phyloP scores from a whole-genome alignment of 92 coral and sea anemone species.

The Pocillopora grandis region DNA sequence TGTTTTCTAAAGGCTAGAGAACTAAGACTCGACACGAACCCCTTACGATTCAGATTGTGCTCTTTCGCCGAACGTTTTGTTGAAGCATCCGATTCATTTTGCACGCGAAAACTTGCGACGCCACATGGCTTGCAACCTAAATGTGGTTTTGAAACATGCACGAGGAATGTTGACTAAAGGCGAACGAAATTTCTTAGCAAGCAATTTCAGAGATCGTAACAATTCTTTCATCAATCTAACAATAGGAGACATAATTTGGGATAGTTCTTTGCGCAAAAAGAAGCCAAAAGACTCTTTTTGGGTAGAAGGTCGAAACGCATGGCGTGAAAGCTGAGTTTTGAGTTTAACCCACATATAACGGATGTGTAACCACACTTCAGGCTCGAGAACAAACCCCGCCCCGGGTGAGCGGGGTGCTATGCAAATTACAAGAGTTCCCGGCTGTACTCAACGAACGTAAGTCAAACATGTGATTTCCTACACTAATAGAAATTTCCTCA shows the following conservation, averaged over 20 bases:
- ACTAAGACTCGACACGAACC: background rate
- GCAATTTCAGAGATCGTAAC: background rate
- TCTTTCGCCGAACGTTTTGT: background rate
- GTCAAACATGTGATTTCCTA: background rate
- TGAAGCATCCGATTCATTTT: background rate
- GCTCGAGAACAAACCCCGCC: slow-evolving; percentile 37
- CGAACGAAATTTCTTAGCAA: slow-evolving; percentile 2
- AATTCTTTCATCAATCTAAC: background rate
- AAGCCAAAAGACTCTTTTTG: background rate
- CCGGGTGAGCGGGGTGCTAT: slow-evolving; percentile 16
- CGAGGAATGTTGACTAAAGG: background rate
- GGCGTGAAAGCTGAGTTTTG: background rate
- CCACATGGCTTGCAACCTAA: slow-evolving; percentile 3
- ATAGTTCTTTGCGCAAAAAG: background rate
- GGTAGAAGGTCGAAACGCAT: slow-evolving; percentile 9
- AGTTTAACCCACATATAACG: slow-evolving; percentile 4
- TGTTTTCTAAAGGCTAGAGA: background rate
- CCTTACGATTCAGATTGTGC: background rate
- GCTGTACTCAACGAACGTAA: slow-evolving; percentile 7
- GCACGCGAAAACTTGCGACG: slow-evolving; percentile 12
- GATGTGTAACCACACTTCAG: slow-evolving; percentile 13
- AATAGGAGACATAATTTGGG: background rate
- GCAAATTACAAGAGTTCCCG: slow-evolving; percentile 29
- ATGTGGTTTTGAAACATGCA: slow-evolving; percentile 19
- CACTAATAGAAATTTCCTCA: slow-evolving; percentile 25